A percentile compares a stretch with the other conserved stretches of the same genome.
Conservation (phyloP, 2,888 invertebrate species). For the Sphinx pinastri region DNA sequence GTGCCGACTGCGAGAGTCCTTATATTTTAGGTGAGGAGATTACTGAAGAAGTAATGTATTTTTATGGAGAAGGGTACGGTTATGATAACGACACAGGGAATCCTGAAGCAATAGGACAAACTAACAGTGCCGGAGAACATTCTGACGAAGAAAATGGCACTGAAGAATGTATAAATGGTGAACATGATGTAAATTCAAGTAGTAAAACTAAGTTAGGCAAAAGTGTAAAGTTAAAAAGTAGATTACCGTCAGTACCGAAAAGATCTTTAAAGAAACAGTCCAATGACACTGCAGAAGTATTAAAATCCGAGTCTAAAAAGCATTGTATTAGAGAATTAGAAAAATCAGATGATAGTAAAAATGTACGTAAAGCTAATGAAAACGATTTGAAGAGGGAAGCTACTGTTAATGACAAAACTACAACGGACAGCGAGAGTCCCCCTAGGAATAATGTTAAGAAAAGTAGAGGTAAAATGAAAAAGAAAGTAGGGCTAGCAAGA, state of each 20-base stretch:
- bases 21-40: slow-evolving; percentile 86
- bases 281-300: slow-evolving; percentile 63
- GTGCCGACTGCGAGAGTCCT: slow-evolving; percentile 85
- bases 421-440: slow-evolving; percentile 60
- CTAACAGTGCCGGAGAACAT: slow-evolving; percentile 53
- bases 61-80: slow-evolving; percentile 89
- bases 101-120: slow-evolving; percentile 68
- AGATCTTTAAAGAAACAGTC: slow-evolving; percentile 72
- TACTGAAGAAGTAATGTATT: slow-evolving; percentile 88
- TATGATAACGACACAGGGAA: slow-evolving; percentile 90
- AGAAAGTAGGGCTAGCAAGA: slow-evolving; percentile 57
- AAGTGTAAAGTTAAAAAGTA: slow-evolving; percentile 62
- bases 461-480: slow-evolving; percentile 67
- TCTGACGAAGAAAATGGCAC: slow-evolving; percentile 63
- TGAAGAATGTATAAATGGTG: slow-evolving; percentile 72
- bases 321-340: slow-evolving; percentile 70
- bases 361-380: slow-evolving; percentile 53
- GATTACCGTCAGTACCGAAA: slow-evolving; percentile 60
- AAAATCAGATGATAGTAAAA: slow-evolving; percentile 63
- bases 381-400: slow-evolving; percentile 58
- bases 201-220: slow-evolving; percentile 63
- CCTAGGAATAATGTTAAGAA: slow-evolving; percentile 68
- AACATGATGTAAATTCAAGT: slow-evolving; percentile 62
- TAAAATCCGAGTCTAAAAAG: slow-evolving; percentile 72
- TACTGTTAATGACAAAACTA: slow-evolving; percentile 64